Evolutionary conservation across 2,113 vertebrate species (phyloP), one percentile per base, ranked within the genome.

Genomic region (Ranitomeya imitator): DNA sequence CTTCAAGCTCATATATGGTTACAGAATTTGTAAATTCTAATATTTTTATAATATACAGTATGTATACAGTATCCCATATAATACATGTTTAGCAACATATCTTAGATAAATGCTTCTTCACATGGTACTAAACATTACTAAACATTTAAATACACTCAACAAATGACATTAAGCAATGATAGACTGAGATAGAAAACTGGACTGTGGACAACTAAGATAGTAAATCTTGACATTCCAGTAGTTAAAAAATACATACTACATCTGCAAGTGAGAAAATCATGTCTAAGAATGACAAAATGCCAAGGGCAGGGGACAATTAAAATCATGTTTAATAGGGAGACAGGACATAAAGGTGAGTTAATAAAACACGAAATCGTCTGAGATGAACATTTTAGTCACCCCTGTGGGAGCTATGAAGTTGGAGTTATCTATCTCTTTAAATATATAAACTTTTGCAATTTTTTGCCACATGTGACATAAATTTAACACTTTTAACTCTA

Each of bases 271-370:
- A 23, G 59, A 86, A 61, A 79, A 79, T 52, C 60, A n/a, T 67
- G 51, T 86, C 73, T 77, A 73, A 79, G 85, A n/a, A 21, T 52
- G 71, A 86, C 55, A 79, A 67, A 86, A 77, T 86, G 84, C 84
- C 74, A 78, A 86, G 85, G 85, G 85, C 85, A 86, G 45, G 71
- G 85, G 59, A 86, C 74, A 86, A 86, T 86, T 86, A 86, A 86
- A 86, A 60, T 86, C 85, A 86, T 86, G 85, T 86, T 86, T 86
- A 86, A 86, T 86, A 37, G 85, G 85, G 55, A 85, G 76, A 79
- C 85, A 60, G 45, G 74, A 86, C 57, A 86, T 61, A 86, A 86
- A 86, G 74, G 63, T 9, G 74, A 86, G 73, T 86, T 79, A 86
- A 86, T 86, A 86, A 86, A 86, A 86, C 74, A 86, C 79, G 85